Percentiles rank a stretch among this genome's conserved stretches.
These are phyloP conservation scores for Poeciliopsis prolifica DNA, from an alignment of 2,113 vertebrate species.

Conservation along the genomic window DNA sequence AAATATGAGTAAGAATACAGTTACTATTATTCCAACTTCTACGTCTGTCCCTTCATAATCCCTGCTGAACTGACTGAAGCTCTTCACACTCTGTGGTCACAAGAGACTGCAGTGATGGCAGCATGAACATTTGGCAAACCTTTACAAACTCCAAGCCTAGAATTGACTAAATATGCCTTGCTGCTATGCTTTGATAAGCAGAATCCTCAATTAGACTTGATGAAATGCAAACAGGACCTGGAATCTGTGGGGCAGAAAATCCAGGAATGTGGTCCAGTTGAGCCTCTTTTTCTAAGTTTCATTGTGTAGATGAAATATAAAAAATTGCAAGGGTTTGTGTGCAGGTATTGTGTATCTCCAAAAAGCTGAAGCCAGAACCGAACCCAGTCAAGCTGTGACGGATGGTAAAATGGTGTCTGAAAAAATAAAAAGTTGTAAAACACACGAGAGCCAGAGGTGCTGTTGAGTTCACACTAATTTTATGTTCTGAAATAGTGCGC, in stretches of 20 bases:
- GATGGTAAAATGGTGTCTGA: not conserved
- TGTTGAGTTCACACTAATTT: not conserved
- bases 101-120: not conserved
- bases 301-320: conserved; percentile 2
- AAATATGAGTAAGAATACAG: not conserved
- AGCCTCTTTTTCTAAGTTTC: conserved; percentile 23
- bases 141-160: not conserved
- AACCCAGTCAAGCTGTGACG: not conserved
- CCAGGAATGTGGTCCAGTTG: conserved; percentile 10
- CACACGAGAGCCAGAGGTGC: conserved; percentile 2
- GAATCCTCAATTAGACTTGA: conserved; percentile 11
- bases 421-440: not conserved
- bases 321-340: not conserved
- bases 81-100: not conserved
- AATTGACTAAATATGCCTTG: conserved; percentile 6
- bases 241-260: conserved; percentile 8
- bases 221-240: not conserved
- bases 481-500: conserved; percentile 10
- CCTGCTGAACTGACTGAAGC: not conserved
- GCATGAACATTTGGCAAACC: not conserved
- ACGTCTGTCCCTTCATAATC: not conserved
- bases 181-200: not conserved
- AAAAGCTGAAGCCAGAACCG: not conserved
- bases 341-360: not conserved
- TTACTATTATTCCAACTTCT: not conserved